phyloP scores from a whole-genome alignment of 2,888 invertebrate species.

The Ischnus inquisitorius region DNA sequence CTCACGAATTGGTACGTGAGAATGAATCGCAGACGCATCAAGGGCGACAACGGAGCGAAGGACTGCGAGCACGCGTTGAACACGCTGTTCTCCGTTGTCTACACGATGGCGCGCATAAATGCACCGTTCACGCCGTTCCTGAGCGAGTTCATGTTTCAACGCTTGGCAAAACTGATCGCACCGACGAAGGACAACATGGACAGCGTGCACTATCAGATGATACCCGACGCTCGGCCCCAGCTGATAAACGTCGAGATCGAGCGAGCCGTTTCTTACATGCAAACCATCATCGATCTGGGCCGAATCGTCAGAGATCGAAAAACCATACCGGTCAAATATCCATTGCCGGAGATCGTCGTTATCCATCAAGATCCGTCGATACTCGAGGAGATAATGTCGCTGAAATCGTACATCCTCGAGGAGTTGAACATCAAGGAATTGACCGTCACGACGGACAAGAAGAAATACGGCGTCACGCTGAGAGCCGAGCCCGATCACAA shows the following conservation, averaged over 20 bases:
- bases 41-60: slow-evolving; percentile 93
- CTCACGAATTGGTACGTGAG: slow-evolving; percentile 99
- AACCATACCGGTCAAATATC: slow-evolving; percentile 98
- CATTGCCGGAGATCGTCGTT: slow-evolving; percentile 97
- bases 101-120: slow-evolving; percentile 96
- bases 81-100: slow-evolving; percentile 95
- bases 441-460: slow-evolving; percentile 95
- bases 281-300: slow-evolving; percentile 97
- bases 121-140: slow-evolving; percentile 99
- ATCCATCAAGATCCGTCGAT: slow-evolving; percentile 94
- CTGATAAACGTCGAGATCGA: slow-evolving; percentile 95
- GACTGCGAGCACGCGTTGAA: slow-evolving; percentile 95
- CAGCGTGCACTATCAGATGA: slow-evolving; percentile 97
- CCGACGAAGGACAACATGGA: slow-evolving; percentile 86
- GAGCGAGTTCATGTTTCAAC: slow-evolving; percentile 97
- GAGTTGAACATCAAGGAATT: slow-evolving; percentile 97
- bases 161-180: slow-evolving; percentile 90
- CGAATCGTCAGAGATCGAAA: slow-evolving; percentile 96
- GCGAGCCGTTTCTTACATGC: slow-evolving; percentile 96
- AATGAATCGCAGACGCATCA: slow-evolving; percentile 97
- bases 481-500: slow-evolving; percentile 98
- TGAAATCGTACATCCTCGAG: slow-evolving; percentile 95
- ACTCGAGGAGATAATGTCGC: slow-evolving; percentile 91
- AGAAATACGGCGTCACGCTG: slow-evolving; percentile 95
- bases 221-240: slow-evolving; percentile 90